Percentiles rank a stretch among this genome's conserved stretches.
phyloP scores from a whole-genome alignment of 2,113 vertebrate genomes.

The Symphodus melops region DNA sequence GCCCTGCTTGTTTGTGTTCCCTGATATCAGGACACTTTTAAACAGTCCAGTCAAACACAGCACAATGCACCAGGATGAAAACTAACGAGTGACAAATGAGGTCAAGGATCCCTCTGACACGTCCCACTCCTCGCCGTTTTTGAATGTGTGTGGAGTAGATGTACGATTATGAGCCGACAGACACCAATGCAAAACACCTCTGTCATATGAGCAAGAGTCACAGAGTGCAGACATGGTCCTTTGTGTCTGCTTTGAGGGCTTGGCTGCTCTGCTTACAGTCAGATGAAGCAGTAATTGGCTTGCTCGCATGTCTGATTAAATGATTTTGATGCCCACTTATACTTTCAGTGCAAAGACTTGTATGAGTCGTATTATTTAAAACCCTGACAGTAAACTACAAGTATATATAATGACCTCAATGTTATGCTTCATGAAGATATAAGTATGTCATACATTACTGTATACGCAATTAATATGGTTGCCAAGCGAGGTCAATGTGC shows the following conservation, averaged over 20 bases:
- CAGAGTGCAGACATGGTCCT: neutral
- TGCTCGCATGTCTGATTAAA: slow-evolving; percentile 39
- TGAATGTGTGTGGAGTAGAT: slow-evolving; percentile 37
- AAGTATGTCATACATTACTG: too few species aligned
- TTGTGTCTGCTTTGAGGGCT: slow-evolving; percentile 21
- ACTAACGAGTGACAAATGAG: slow-evolving; percentile 63
- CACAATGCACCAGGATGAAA: slow-evolving; percentile 65
- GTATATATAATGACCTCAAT: too few species aligned
- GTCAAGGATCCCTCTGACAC: slow-evolving; percentile 61
- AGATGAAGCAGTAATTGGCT: slow-evolving; percentile 24
- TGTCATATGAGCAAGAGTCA: slow-evolving; percentile 21
- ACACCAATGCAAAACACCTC: slow-evolving; percentile 27
- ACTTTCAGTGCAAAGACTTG: neutral
- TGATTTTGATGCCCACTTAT: slow-evolving; percentile 1
- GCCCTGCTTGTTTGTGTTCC: slow-evolving; percentile 75
- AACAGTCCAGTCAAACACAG: slow-evolving; percentile 65
- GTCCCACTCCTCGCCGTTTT: slow-evolving; percentile 39
- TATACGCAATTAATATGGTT: too few species aligned
- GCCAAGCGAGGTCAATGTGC: neutral
- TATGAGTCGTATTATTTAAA: neutral
- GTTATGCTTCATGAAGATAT: too few species aligned
- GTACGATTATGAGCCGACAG: slow-evolving; percentile 45
- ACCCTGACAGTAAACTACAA: too few species aligned
- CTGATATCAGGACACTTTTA: slow-evolving; percentile 74
- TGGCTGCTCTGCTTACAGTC: slow-evolving; percentile 15